phyloP scores from a whole-genome alignment of 1,140 invertebrate species.

The Notospermus geniculatus region DNA sequence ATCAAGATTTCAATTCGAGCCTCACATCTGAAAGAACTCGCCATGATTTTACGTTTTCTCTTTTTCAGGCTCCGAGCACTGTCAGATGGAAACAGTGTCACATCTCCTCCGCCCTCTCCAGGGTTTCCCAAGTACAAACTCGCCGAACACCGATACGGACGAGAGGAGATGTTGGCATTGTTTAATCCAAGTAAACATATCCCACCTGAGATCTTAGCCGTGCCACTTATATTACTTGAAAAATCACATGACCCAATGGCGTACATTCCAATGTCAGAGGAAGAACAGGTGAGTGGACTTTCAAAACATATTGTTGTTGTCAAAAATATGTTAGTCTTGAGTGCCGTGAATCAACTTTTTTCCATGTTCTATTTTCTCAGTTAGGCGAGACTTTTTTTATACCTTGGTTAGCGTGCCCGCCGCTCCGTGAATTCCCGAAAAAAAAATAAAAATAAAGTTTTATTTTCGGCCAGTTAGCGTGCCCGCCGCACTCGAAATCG shows the following conservation, averaged over 20 bases:
- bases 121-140: slow-evolving; percentile 59
- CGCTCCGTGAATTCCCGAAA: too few relatives aligned
- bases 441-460: too few relatives aligned
- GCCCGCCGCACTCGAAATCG: too few relatives aligned
- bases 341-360: too few relatives aligned
- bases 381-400: too few relatives aligned
- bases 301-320: too few relatives aligned
- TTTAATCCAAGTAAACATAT: slow-evolving; percentile 65
- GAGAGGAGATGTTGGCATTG: slow-evolving; percentile 85
- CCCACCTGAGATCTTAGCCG: slow-evolving; percentile 64
- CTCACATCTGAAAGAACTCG: too few relatives aligned
- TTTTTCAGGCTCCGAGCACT: slow-evolving; percentile 56
- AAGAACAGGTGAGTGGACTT: slow-evolving; percentile 66
- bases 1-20: too few relatives aligned
- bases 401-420: too few relatives aligned
- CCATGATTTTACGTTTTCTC: not conserved
- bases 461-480: too few relatives aligned
- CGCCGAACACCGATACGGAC: slow-evolving; percentile 75
- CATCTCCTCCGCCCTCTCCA: slow-evolving; percentile 47
- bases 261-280: slow-evolving; percentile 73
- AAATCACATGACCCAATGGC: slow-evolving; percentile 75
- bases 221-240: slow-evolving; percentile 70
- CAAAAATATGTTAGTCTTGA: too few relatives aligned
- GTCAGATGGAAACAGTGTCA: slow-evolving; percentile 54
- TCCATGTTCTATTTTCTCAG: too few relatives aligned